Base-by-base conservation (phyloP, 1,140 invertebrate genomes). In the Bradysia coprophila region DNA sequence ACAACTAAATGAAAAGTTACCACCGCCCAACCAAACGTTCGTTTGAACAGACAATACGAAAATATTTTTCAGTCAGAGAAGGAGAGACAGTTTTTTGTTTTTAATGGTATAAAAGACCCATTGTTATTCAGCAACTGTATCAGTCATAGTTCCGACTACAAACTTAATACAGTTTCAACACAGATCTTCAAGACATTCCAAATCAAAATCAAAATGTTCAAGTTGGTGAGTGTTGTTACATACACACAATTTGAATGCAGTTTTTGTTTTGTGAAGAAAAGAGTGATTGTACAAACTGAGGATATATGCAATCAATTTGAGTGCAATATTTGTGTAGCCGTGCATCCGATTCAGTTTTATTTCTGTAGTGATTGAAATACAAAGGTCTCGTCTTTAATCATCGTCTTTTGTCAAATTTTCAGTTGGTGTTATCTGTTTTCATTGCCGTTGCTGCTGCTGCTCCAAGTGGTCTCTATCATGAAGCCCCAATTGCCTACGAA, bases 361-460 rank as follows among this genome's bases (percentile, higher is more conserved):
- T 38, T 4, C n/a, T 10, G 4, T 4, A 38, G 11, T 11, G 18
- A 18, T 18, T 5, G 18, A 34, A 38, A 36, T n/a, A 36, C 10
- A 8, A 36, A 10, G 5, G 33, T n/a, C 6, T 20, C 21, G 11
- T 10, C 10, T 20, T 38, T 38, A 20, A 11, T 6, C 18, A 18
- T n/a, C 4, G n/a, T 19, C 18, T 3, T 4, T 10, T 38, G 3
- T 9, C n/a, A 18, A 5, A 38, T 18, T 38, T 39, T 21, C 11
- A 39, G 38, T 39, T 39, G 38, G 38, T 39, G 38, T 39, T 39
- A 22, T 39, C 38, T 39, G 38, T 39, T 38, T 18, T 38, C 36
- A 18, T 38, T 38, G 36, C 36, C 21, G 38, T 39, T 39, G 38
- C 38, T 21, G 38, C 38, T 39, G 38, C 38, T 23, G 21, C 38